These are phyloP conservation scores for Phalacrocorax pelagicus DNA, from an alignment of 2,113 vertebrate genomes.

Conservation along the genomic window DNA sequence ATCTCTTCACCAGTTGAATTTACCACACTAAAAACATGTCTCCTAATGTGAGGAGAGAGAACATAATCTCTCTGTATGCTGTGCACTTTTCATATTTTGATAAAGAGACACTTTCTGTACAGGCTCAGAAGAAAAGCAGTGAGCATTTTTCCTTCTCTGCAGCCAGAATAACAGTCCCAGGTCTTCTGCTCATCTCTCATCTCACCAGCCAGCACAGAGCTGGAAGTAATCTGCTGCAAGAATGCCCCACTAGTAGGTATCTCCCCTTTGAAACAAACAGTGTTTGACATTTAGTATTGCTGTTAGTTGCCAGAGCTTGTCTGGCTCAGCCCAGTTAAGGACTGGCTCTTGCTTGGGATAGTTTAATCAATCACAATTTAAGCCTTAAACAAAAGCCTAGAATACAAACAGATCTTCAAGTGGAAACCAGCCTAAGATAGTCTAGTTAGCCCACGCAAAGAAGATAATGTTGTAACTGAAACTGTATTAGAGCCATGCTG, in stretches of 20 bases:
- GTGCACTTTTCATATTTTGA: neutral
- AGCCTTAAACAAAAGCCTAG: neutral
- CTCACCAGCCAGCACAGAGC: neutral
- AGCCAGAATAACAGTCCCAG: neutral
- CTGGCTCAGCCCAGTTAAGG: neutral
- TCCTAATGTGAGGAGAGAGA: neutral
- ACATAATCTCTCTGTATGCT: fast-evolving
- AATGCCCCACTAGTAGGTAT: neutral
- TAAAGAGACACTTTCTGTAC: neutral
- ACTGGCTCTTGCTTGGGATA: neutral
- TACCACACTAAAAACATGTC: neutral
- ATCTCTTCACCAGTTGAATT: neutral
- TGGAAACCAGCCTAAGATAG: neutral
- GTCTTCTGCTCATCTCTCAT: neutral
- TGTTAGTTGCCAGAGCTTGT: neutral
- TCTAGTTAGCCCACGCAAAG: neutral
- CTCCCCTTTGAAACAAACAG: neutral
- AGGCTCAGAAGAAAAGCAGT: neutral
- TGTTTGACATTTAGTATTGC: neutral
- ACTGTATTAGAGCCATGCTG: neutral
- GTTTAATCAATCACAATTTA: neutral
- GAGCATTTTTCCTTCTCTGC: neutral
- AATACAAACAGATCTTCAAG: neutral
- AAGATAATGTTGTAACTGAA: neutral
- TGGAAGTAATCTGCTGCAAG: neutral